A percentile compares a stretch with the other conserved stretches of the same genome.
Evolutionary conservation across 2,797 vertebrate genomes (phyloP).

Genomic region (Oreortyx pictus): DNA sequence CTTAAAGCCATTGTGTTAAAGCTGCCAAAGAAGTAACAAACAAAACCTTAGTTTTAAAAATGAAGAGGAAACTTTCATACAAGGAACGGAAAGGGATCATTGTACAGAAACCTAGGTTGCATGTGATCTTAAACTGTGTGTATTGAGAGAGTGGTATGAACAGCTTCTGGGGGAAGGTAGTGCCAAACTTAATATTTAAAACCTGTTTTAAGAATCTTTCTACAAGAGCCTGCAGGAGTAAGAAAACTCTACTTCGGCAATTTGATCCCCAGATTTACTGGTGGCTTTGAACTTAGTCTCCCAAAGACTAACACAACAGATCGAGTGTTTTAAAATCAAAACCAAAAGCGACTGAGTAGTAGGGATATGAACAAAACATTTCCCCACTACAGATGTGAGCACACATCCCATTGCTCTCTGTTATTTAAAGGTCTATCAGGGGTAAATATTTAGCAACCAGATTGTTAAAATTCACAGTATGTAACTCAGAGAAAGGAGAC

Average conservation of each 20-base stretch:
- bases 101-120: fast-evolving
- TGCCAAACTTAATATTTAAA: neutral
- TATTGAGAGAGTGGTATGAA: neutral
- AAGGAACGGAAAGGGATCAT: neutral
- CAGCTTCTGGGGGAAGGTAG: neutral
- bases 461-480: neutral
- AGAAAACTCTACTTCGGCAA: neutral
- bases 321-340: slow-evolving; percentile 29
- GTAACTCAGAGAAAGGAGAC: neutral
- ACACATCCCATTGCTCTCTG: neutral
- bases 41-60: neutral
- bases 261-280: slow-evolving; percentile 1
- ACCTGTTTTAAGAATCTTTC: neutral
- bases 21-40: neutral
- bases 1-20: neutral
- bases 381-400: neutral
- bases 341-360: neutral
- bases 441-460: slow-evolving; percentile 23
- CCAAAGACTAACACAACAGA: neutral
- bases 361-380: neutral
- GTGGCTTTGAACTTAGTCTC: slow-evolving; percentile 12
- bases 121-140: neutral
- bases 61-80: neutral
- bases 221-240: neutral
- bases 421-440: neutral